Conservation (phyloP, 2,797 vertebrate genomes). For the Ctenosaura bakeri region DNA sequence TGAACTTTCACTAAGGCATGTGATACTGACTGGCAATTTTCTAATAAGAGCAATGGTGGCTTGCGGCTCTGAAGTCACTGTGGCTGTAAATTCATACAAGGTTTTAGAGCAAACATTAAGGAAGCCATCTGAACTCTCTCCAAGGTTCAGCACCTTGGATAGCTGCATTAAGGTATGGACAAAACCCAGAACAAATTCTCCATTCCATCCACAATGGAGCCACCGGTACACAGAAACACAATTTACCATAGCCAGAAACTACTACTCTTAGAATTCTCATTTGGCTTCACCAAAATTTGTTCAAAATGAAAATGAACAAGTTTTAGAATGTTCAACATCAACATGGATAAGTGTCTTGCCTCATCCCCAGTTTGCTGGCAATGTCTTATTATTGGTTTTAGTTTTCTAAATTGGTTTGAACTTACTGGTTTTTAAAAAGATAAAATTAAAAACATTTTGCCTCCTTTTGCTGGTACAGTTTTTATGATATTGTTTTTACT, state of each 20-base stretch:
- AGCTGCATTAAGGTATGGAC: too few species aligned
- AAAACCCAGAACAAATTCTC: too few species aligned
- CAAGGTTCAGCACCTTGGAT: too few species aligned
- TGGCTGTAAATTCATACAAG: too few species aligned
- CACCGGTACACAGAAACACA: too few species aligned
- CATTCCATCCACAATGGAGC: too few species aligned
- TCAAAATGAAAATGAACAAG: neutral
- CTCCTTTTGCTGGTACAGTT: neutral
- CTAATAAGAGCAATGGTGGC: neutral
- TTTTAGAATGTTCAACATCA: too few species aligned
- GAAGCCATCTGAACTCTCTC: too few species aligned
- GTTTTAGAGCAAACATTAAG: too few species aligned
- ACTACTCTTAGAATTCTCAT: neutral
- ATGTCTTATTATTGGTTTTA: neutral
- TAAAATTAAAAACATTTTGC: neutral
- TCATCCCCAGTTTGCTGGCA: neutral
- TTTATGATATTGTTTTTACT: neutral
- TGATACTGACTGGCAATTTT: neutral
- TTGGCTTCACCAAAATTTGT: neutral
- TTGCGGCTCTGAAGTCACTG: too few species aligned
- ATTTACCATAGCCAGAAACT: neutral
- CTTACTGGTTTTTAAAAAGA: neutral
- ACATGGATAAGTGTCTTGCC: neutral
- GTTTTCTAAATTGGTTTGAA: neutral
- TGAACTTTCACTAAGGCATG: neutral